These are phyloP conservation scores for Chloropsis hardwickii DNA, from an alignment of 2,113 vertebrate species.

Conservation along the genomic window DNA sequence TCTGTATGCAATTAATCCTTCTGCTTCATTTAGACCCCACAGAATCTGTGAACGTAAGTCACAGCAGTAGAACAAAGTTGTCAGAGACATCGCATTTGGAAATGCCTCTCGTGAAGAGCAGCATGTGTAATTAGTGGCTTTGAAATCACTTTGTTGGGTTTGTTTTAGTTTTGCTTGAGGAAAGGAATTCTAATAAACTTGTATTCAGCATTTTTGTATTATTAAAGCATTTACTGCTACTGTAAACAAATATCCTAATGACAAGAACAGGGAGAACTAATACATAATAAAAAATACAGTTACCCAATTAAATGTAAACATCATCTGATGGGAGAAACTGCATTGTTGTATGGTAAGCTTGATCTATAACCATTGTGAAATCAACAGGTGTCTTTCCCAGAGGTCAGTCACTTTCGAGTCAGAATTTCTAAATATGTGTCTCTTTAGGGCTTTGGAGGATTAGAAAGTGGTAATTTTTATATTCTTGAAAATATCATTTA, in stretches of 20 bases:
- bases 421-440: neutral
- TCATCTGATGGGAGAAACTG: neutral
- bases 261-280: neutral
- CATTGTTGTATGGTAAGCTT: neutral
- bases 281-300: neutral
- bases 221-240: neutral
- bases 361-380: neutral
- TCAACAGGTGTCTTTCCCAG: neutral
- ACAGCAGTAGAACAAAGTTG: constrained; percentile 21
- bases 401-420: neutral
- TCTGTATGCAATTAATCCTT: constrained; percentile 49
- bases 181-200: neutral
- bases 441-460: neutral
- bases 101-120: neutral
- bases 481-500: neutral
- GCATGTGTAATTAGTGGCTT: neutral
- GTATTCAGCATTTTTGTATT: neutral
- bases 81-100: neutral
- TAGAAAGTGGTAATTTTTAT: neutral
- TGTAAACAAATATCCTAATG: neutral
- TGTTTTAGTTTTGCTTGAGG: neutral
- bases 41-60: constrained; percentile 23
- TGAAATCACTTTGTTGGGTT: neutral
- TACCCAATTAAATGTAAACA: constrained; percentile 14
- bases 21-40: constrained; percentile 35